phyloP scores from a whole-genome alignment of 2,797 vertebrate genomes.

The Rhincodon typus region DNA sequence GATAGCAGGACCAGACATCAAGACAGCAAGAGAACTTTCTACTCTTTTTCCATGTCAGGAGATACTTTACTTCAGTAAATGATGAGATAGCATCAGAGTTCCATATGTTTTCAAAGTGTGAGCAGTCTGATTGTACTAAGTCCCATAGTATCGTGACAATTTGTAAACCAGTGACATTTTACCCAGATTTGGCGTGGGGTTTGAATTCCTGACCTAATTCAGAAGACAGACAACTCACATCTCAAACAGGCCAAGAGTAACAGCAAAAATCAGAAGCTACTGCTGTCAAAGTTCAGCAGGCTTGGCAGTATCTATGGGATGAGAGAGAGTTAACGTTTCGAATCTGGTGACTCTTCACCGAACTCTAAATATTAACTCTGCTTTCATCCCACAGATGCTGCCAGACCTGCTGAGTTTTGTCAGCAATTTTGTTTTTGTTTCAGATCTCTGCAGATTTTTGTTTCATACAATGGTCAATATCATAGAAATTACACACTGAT shows the following conservation, averaged over 20 bases:
- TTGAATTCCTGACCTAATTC: neutral
- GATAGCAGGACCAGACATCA: neutral
- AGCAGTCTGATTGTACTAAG: neutral
- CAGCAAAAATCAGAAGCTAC: no score
- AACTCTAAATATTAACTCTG: no score
- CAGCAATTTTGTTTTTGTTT: no score
- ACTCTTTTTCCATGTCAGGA: neutral
- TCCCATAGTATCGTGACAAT: neutral
- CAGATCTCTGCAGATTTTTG: no score
- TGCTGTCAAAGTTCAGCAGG: no score
- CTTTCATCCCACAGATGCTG: no score
- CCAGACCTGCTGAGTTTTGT: no score
- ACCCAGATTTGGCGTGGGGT: neutral
- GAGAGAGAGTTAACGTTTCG: no score
- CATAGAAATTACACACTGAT: neutral
- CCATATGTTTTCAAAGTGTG: neutral
- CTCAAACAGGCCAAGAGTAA: neutral
- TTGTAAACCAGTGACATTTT: neutral
- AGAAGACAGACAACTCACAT: no score
- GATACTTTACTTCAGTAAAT: neutral
- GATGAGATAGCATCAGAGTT: neutral
- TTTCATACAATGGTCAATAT: neutral
- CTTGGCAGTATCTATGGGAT: no score
- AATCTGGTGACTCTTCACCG: no score
- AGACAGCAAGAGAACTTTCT: neutral